These are phyloP conservation scores for Agrotis segetum DNA, from an alignment of 2,888 invertebrate genomes.

Conservation along the genomic window DNA sequence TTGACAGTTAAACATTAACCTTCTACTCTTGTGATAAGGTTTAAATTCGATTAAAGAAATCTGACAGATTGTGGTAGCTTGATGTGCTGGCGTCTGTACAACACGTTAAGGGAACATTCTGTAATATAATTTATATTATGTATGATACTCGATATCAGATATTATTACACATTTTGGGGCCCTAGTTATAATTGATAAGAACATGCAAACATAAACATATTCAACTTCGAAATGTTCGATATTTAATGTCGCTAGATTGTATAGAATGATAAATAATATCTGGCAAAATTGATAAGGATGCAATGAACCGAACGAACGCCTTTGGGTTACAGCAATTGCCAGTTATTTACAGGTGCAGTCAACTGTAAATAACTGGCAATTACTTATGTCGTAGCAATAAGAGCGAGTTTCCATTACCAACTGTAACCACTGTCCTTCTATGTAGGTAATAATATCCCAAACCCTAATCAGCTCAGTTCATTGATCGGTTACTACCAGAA, in stretches of 20 bases:
- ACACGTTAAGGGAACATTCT: too few species aligned
- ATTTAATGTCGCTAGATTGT: slow-evolving; percentile 19
- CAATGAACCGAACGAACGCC: slow-evolving; percentile 11
- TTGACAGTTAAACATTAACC: too few species aligned
- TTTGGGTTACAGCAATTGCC: neutral
- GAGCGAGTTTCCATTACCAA: too few species aligned
- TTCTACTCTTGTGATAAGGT: too few species aligned
- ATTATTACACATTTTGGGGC: slow-evolving; percentile 21
- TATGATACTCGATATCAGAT: slow-evolving; percentile 22
- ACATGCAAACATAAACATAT: slow-evolving; percentile 25
- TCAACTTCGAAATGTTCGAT: slow-evolving; percentile 2
- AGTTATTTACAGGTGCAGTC: too few species aligned
- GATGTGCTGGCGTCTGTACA: too few species aligned
- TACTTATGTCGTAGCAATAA: too few species aligned
- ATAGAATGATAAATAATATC: slow-evolving; percentile 29
- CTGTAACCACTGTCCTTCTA: neutral
- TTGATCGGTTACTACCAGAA: slow-evolving; percentile 6
- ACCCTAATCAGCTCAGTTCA: neutral
- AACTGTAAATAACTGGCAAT: too few species aligned
- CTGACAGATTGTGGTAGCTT: too few species aligned
- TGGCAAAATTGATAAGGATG: slow-evolving; percentile 18
- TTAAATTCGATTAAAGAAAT: too few species aligned
- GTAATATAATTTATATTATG: too few species aligned
- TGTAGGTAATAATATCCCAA: slow-evolving; percentile 4
- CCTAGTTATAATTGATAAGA: slow-evolving; percentile 4